These are phyloP conservation scores for Torymus texanus DNA, from an alignment of 2,888 invertebrate genomes.

Conservation along the genomic window DNA sequence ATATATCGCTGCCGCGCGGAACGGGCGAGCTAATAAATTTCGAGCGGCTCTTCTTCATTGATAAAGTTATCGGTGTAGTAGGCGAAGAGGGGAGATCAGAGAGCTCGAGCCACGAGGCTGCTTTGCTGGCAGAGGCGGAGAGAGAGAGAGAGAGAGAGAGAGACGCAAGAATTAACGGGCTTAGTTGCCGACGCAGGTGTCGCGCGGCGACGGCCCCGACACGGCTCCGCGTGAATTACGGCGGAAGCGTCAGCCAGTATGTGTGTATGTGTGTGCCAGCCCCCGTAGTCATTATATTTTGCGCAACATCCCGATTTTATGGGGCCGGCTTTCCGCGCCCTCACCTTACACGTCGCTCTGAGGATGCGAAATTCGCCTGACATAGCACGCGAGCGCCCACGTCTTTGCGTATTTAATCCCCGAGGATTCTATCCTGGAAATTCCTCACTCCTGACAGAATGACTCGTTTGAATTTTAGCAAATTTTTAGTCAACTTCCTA, in stretches of 20 bases:
- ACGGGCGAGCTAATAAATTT: too few relatives aligned
- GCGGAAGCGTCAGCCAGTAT: slow-evolving; percentile 69
- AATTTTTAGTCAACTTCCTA: too few relatives aligned
- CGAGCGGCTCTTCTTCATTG: neutral
- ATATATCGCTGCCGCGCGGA: too few relatives aligned
- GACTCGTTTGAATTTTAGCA: too few relatives aligned
- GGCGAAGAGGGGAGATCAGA: too few relatives aligned
- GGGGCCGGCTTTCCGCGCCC: slow-evolving; percentile 61
- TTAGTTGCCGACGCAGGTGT: slow-evolving; percentile 74
- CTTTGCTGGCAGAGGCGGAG: too few relatives aligned
- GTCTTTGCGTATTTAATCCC: neutral
- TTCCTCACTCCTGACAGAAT: too few relatives aligned
- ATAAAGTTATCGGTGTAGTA: slow-evolving; percentile 24
- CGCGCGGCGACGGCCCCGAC: slow-evolving; percentile 60
- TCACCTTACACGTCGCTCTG: neutral
- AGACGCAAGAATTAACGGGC: slow-evolving; percentile 73
- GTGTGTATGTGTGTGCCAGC: too few relatives aligned
- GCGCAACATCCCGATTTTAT: slow-evolving; percentile 76
- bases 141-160: too few relatives aligned
- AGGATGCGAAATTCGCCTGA: slow-evolving; percentile 15
- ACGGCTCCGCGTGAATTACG: slow-evolving; percentile 68
- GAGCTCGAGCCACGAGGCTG: too few relatives aligned
- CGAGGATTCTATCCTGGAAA: neutral
- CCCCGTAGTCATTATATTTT: slow-evolving; percentile 69
- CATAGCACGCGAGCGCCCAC: neutral